Base-by-base conservation (phyloP, 2,797 vertebrate species). In the Pangasius macronema region DNA sequence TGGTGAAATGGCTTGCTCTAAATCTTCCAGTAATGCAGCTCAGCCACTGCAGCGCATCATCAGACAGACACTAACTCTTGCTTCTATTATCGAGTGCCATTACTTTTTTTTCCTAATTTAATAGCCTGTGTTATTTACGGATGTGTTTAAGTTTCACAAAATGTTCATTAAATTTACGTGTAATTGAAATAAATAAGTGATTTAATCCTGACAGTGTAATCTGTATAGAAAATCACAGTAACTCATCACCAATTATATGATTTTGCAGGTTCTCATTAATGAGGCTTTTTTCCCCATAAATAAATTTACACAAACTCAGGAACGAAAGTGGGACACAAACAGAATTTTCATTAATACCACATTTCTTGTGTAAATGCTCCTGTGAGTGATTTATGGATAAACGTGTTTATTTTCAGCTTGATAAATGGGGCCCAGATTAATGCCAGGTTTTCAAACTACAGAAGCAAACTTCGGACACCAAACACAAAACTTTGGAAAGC, bases 1-100 rank as follows among this genome's bases (percentile, higher is more conserved):
- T 0, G 14, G 14, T 18, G 14, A 33, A 18, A 36, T 1, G 18
- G 36, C 36, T 42, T 13, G 10, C 2, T 27, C 1, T 46, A 46
- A 46, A 46, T 73, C 22, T 36, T 49, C 72, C 72, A 75, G 42
- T n/a, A 75, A 75, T 14, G 72, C 72, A 75, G 42, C 72, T 75
- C 42, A 49, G 72, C 72, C 42, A 49, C 42, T 49, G 42, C 72
- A 46, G 72, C 10, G 6, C 39, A 13, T 73, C 70, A 46, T 14
- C 70, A 73, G 22, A 75, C 10, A n/a, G 18, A 39, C 10, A 27
- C 39, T 27, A 46, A 13, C 18, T 73, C 70, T 27, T 46, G 27
- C 7, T 27, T 6, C 0, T 73, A 8, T 42, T 70, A 36, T 36
- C 18, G 7, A 70, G 68, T 14, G 2, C 67, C 20, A 70, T 70